Evolutionary conservation across 2,113 vertebrate species (phyloP).

Genomic region (Eolophus roseicapilla): DNA sequence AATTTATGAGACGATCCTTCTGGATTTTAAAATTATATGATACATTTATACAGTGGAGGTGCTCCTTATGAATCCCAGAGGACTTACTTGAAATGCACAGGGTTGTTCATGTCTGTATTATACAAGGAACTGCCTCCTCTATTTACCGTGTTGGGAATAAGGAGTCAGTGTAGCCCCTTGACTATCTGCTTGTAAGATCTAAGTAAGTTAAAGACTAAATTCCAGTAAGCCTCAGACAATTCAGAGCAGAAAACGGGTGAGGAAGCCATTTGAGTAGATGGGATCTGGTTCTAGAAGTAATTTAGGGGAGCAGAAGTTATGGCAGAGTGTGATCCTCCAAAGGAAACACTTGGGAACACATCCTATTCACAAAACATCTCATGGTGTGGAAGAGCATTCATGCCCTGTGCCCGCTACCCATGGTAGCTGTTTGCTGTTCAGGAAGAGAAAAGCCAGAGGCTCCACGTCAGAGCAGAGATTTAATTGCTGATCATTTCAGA

Average conservation of each 20-base stretch:
- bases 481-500: background rate
- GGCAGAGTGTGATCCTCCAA: background rate
- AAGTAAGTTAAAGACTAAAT: background rate
- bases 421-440: background rate
- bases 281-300: background rate
- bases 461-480: background rate
- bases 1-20: background rate
- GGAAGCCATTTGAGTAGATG: background rate
- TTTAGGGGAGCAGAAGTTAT: background rate
- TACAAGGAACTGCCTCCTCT: background rate
- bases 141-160: background rate
- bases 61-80: background rate
- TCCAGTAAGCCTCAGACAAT: background rate
- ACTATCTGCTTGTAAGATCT: background rate
- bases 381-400: background rate
- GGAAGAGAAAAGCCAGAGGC: background rate
- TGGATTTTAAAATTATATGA: background rate
- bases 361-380: background rate
- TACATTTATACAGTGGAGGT: background rate
- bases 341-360: background rate
- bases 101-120: background rate
- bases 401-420: rapidly evolving
- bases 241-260: background rate
- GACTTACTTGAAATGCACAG: background rate
- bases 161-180: background rate